These are phyloP conservation scores for Microctonus brassicae DNA, from an alignment of 2,888 invertebrate genomes.

Conservation along the genomic window DNA sequence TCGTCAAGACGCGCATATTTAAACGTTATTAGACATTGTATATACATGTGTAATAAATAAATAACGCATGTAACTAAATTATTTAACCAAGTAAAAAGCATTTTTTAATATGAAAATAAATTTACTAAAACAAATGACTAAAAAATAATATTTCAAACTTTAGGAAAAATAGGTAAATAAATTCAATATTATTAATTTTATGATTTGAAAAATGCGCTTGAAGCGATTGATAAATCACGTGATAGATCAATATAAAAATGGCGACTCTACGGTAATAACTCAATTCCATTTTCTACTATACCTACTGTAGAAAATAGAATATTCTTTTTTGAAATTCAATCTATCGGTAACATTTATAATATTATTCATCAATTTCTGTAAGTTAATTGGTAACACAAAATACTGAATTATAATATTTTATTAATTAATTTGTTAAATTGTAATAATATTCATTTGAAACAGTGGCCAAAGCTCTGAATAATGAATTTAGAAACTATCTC, in stretches of 20 bases:
- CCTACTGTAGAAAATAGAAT: neutral
- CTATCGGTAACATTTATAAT: neutral
- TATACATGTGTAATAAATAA: no score
- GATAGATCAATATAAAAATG: neutral
- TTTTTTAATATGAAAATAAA: no score
- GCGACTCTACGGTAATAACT: neutral
- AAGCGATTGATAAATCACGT: neutral
- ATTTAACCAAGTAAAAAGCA: no score
- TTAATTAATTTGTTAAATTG: neutral
- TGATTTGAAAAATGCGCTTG: neutral
- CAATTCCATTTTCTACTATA: neutral
- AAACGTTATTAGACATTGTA: no score
- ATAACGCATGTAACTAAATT: no score
- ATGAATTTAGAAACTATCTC: neutral
- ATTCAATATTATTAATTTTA: neutral
- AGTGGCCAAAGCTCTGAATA: neutral
- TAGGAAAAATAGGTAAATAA: neutral
- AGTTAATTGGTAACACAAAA: neutral
- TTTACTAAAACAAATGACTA: no score
- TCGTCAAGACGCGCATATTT: no score
- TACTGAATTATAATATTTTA: neutral
- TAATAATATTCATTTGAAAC: neutral
- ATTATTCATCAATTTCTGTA: no score
- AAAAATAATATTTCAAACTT: no score
- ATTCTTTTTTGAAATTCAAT: no score